phyloP scores from a whole-genome alignment of 2,113 vertebrate species.

The Bettongia penicillata region DNA sequence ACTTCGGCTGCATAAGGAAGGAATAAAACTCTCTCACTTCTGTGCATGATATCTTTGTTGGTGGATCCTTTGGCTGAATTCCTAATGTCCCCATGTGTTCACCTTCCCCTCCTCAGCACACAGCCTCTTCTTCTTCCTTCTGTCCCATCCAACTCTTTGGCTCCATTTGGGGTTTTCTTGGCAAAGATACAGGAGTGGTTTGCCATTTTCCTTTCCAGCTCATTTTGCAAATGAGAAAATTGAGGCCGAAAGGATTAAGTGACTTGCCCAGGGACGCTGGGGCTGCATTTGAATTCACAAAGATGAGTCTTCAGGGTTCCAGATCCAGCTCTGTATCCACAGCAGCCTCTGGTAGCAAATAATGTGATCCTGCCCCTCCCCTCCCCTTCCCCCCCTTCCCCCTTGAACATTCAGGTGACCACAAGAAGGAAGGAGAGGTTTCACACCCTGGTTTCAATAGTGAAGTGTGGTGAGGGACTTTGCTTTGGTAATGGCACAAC shows the following conservation, averaged over 20 bases:
- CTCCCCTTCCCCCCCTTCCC: slow-evolving; percentile 13
- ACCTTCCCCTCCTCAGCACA: not conserved
- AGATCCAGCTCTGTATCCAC: not conserved
- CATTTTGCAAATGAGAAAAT: not conserved
- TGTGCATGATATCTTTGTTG: not conserved
- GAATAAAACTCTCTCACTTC: not conserved
- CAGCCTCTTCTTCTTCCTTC: not conserved
- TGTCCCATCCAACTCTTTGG: not conserved
- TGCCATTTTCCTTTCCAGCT: not conserved
- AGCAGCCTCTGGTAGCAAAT: not conserved
- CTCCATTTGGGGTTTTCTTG: not conserved
- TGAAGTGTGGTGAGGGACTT: slow-evolving; percentile 12
- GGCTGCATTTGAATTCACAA: no score
- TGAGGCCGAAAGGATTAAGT: not conserved
- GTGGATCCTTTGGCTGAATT: not conserved
- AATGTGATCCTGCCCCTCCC: slow-evolving; percentile 3
- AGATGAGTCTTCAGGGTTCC: not conserved
- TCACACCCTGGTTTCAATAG: slow-evolving; percentile 44
- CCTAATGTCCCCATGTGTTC: not conserved
- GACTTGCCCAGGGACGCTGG: not conserved
- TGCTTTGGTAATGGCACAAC: not conserved
- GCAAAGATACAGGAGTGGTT: not conserved
- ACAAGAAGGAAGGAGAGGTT: slow-evolving; percentile 53
- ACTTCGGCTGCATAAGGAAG: not conserved
- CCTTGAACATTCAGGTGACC: slow-evolving; percentile 48